phyloP scores from a whole-genome alignment of 2,113 vertebrate genomes.

The Prunella fulvescens region DNA sequence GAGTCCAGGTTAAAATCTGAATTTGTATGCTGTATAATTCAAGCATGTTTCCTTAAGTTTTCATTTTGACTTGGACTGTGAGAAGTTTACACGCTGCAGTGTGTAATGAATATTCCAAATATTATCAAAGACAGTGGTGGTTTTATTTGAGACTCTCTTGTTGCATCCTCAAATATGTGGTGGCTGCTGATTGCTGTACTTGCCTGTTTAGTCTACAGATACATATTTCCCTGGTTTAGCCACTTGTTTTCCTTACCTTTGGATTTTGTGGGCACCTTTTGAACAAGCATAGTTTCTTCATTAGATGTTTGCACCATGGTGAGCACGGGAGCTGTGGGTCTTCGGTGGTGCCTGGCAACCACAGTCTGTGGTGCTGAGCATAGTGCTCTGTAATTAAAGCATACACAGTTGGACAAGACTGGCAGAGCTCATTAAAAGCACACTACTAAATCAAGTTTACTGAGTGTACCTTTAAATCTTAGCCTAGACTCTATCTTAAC shows the following conservation, averaged over 20 bases:
- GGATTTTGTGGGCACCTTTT: not conserved
- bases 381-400: not conserved
- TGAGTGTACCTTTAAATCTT: constrained; percentile 25
- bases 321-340: not conserved
- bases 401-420: not conserved
- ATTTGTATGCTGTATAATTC: not conserved
- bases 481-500: not conserved
- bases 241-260: not conserved
- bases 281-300: not conserved
- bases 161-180: not conserved
- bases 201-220: not conserved
- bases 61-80: not conserved
- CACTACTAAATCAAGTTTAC: not conserved
- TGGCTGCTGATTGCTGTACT: not conserved
- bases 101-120: not conserved
- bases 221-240: not conserved
- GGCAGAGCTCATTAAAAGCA: not conserved
- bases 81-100: not conserved
- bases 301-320: not conserved
- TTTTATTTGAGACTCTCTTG: not conserved
- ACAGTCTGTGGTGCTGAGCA: not conserved
- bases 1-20: not conserved
- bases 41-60: not conserved
- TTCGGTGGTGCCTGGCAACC: not conserved
- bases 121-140: not conserved